Base-by-base conservation (phyloP, 2,797 vertebrate species). In the Chiroxiphia lanceolata region DNA sequence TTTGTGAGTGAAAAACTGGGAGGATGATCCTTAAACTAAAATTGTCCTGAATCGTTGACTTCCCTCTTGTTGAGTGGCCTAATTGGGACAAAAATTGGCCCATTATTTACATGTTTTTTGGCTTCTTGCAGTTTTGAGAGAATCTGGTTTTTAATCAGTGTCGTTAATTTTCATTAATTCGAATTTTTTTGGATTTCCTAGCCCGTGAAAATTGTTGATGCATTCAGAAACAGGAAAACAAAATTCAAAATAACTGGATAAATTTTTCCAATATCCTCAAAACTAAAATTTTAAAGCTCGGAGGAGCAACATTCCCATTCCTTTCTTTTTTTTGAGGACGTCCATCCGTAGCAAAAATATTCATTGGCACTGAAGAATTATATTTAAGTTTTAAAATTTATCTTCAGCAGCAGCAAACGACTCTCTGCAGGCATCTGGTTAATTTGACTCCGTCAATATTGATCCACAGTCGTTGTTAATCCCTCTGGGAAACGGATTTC, bases 401-500 rank as follows among this genome's bases (percentile, higher is more conserved):
- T 91, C 45, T 91, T 18, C 47, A 74, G 59, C 47, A 83, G 87
- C 61, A 93, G 85, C 79, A 86, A 29, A 82, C 10, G 33, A 72
- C 54, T 90, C 85, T 77, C 75, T 72, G 71, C 70, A 6, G 82
- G 36, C 15, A 75, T 11, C 36, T 90, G n/a, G 63, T 25, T 89
- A 50, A 82, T 92, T 68, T 87, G 79, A 61, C 59, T 87, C 26
- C 77, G 79, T 74, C 63, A 87, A 63, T 86, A 81, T 53, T 91
- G 65, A 85, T 74, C 63, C 21, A 26, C 29, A 68, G 42, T 36
- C 40, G 72, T 61, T 85, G 57, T 86, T 83, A 84, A 92, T 93
- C 75, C 89, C 89, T 83, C 60, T 60, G 75, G 89, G 76, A 95
- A 92, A 36, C 10, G 60, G 68, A 72, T 51, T 51, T 80, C 23